phyloP scores from a whole-genome alignment of 1,140 invertebrate genomes.

The Pemphigus obesinymphae region DNA sequence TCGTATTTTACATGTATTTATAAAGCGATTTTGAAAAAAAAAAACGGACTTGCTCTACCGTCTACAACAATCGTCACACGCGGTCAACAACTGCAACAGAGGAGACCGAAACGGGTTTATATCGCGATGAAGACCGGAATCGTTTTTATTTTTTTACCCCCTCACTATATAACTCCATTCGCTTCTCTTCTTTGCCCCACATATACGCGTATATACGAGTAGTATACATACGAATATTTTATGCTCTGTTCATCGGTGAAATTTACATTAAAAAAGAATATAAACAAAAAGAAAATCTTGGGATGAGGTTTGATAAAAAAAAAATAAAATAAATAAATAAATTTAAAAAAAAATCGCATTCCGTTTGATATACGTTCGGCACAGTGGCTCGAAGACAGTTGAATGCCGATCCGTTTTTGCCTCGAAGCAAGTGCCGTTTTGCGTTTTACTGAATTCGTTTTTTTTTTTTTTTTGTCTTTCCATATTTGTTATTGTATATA shows the following conservation, averaged over 20 bases:
- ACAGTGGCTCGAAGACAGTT: slow-evolving; percentile 21
- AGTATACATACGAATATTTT: too few relatives aligned
- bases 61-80: not conserved
- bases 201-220: not conserved
- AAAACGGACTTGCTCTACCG: slow-evolving; percentile 37
- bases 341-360: slow-evolving; percentile 24
- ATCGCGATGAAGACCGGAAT: not conserved
- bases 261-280: slow-evolving; percentile 41
- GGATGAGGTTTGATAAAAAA: slow-evolving; percentile 19
- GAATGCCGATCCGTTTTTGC: slow-evolving; percentile 32
- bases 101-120: slow-evolving; percentile 21
- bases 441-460: slow-evolving; percentile 11
- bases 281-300: slow-evolving; percentile 7
- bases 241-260: slow-evolving; percentile 33
- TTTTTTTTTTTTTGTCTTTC: not conserved
- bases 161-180: not conserved
- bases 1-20: not conserved
- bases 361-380: slow-evolving; percentile 30
- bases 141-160: not conserved
- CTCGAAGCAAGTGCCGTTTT: slow-evolving; percentile 37
- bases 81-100: not conserved
- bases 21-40: not conserved
- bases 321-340: not conserved
- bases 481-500: too few relatives aligned
- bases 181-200: slow-evolving; percentile 7